Base-by-base conservation (phyloP, 64 coral and sea anemone species). In the Actinia tenebrosa region DNA sequence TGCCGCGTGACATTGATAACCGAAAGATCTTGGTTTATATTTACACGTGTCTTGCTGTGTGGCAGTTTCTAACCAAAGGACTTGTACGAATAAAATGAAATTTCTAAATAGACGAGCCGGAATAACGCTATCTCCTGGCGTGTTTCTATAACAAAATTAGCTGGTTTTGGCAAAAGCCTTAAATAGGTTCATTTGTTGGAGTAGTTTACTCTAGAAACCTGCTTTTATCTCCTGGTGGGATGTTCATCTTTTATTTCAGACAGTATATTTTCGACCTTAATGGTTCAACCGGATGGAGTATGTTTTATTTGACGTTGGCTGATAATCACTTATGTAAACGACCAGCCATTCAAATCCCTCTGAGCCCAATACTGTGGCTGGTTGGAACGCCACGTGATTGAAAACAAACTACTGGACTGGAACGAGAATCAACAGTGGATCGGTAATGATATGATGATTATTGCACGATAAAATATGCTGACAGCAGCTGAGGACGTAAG, bases 211-310 rank as follows among this genome's bases (percentile, higher is more conserved):
- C 7, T 7, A 16, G 20, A n/a, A 81, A 53, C 79, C 50, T 16
- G 43, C 44, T 81, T 81, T 81, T 81, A 81, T 81, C 79, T 50
- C 79, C 43, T 23, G 44, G 79, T 53, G 79, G 22, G 79, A 53
- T 81, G 43, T 53, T 81, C 79, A 81, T 81, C 53, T 81, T 81
- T 81, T 50, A 45, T 81, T 81, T 50, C 79, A 81, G 79, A 81
- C 50, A 22, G 79, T 81, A 81, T 81, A 81, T 81, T 53, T 75
- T 81, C 79, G 79, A 81, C 79, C 79, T 79, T 81, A 50, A 53
- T 81, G 79, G 79, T 4, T 81, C 45, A 81, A 53, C 79, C 79
- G 79, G 43, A 53, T 81, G 43, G 79, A 3, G 4, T 81, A 81
- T 45, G 26, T 75, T 75, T 45, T 20, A 81, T 81, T 53, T 81